Evolutionary conservation across 2,797 vertebrate genomes (phyloP).

Genomic region (Microctenopoma stevenorrisi): DNA sequence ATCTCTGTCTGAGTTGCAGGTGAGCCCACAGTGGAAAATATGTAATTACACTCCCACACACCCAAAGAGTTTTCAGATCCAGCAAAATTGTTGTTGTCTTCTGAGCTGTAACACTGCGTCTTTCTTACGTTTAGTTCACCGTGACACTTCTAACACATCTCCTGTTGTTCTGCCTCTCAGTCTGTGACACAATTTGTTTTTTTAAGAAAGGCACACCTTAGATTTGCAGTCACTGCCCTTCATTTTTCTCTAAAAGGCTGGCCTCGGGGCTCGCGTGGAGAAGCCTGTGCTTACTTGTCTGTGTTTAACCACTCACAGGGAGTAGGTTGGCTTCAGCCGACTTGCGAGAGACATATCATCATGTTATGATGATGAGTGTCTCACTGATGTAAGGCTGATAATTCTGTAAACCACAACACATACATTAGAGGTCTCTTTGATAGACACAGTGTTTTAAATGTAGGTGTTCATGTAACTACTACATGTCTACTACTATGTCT

Average conservation of each 20-base stretch:
- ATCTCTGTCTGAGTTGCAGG: slow-evolving; percentile 87
- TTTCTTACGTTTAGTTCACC: slow-evolving; percentile 19
- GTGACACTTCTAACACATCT: slow-evolving; percentile 41
- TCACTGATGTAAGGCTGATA: slow-evolving; percentile 53
- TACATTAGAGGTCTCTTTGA: slow-evolving; percentile 32
- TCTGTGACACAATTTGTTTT: slow-evolving; percentile 29
- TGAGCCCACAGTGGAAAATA: slow-evolving; percentile 74
- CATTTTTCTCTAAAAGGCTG: slow-evolving; percentile 64
- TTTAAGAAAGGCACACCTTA: slow-evolving; percentile 54
- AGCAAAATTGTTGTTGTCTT: slow-evolving; percentile 34
- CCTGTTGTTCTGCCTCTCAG: slow-evolving; percentile 37
- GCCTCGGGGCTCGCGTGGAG: slow-evolving; percentile 59
- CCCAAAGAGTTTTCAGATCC: slow-evolving; percentile 39
- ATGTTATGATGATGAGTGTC: slow-evolving; percentile 61
- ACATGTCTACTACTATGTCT: neutral
- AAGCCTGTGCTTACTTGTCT: slow-evolving; percentile 80
- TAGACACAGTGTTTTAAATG: slow-evolving; percentile 10
- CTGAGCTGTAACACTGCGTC: slow-evolving; percentile 23
- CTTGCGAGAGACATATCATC: slow-evolving; percentile 61
- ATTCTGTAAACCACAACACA: slow-evolving; percentile 51
- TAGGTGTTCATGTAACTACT: neutral
- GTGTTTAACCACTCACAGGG: slow-evolving; percentile 69
- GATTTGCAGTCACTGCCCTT: slow-evolving; percentile 38
- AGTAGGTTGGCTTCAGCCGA: slow-evolving; percentile 49
- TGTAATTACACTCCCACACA: slow-evolving; percentile 67